These are phyloP conservation scores for Bagarius yarrelli DNA, from an alignment of 2,113 vertebrate genomes.

Conservation along the genomic window DNA sequence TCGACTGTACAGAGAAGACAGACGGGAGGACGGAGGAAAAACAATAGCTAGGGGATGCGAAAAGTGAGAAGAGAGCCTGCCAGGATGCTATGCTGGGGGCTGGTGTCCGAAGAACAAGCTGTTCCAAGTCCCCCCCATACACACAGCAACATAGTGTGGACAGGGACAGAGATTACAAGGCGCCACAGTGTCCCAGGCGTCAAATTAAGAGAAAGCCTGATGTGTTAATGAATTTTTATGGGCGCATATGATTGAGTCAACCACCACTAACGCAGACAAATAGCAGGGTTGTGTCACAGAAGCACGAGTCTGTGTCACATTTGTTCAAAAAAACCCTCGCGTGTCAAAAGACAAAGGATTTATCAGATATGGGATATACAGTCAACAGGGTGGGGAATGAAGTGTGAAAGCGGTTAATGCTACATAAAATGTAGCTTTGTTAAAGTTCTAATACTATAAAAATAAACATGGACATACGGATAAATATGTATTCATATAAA, in stretches of 20 bases:
- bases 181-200: constrained; percentile 7
- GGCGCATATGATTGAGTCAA: background rate
- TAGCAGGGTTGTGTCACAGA: background rate
- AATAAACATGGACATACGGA: no score
- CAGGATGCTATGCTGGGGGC: constrained; percentile 27
- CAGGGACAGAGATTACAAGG: constrained; percentile 13
- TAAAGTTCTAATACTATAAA: background rate
- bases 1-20: constrained; percentile 47
- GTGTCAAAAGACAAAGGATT: background rate
- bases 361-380: no score
- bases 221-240: constrained; percentile 36
- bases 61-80: background rate
- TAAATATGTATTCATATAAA: no score
- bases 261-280: constrained; percentile 23
- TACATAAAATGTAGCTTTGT: background rate
- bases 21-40: constrained; percentile 33
- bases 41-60: constrained; percentile 42
- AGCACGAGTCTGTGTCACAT: background rate
- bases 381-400: background rate
- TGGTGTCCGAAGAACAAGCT: constrained; percentile 26
- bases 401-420: no score
- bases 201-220: background rate
- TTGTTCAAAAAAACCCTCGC: background rate
- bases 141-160: background rate
- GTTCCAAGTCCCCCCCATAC: constrained; percentile 35